Evolutionary conservation across 2,888 invertebrate genomes (phyloP), one percentile per base, ranked within the genome.

Genomic region (Odontocolon sp.): DNA sequence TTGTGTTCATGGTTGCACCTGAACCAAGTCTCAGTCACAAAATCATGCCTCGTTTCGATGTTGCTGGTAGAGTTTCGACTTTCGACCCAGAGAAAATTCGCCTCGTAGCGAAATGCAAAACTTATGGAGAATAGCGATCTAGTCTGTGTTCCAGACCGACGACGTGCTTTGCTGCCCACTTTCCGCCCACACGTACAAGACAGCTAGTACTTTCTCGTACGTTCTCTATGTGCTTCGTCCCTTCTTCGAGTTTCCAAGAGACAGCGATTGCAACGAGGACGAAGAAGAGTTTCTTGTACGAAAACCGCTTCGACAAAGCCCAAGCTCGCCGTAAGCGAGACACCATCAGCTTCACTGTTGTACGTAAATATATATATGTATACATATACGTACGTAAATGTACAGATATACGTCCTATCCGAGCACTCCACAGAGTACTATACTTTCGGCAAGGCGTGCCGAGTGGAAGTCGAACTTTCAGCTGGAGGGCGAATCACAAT

Each of bases 171-270:
- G 40, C 38, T 26, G 14, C 9, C 21, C 9, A 9, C 9, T 8
- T 21, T 26, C 28, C n/a, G 16, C 50, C 14, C 50, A 50, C 0
- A 50, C 26, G 28, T 26, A 52, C 23, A 18, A 14, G 26, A 16
- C 16, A n/a, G n/a, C n/a, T n/a, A 52, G 26, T 31, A 8, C 28
- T 61, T n/a, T 14, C 40, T 40, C 26, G 11, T 40, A 16, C 26
- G 9, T 38, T 26, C 6, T 42, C 4, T 18, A 18, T 45, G 18
- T n/a, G 16, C 59, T 28, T 18, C 28, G 42, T n/a, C n/a, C n/a
- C n/a, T n/a, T n/a, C 28, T 45, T 11, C 6, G 18, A 61, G 59
- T 61, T 61, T 61, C 18, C 59, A 45, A 42, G 42, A 31, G 42
- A 16, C 28, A 56, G n/a, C 18, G 18, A 2, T 3, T 26, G 28